Percentiles rank a stretch among this genome's conserved stretches.
phyloP scores from a whole-genome alignment of 2,797 vertebrate species.

The Argentina silus region DNA sequence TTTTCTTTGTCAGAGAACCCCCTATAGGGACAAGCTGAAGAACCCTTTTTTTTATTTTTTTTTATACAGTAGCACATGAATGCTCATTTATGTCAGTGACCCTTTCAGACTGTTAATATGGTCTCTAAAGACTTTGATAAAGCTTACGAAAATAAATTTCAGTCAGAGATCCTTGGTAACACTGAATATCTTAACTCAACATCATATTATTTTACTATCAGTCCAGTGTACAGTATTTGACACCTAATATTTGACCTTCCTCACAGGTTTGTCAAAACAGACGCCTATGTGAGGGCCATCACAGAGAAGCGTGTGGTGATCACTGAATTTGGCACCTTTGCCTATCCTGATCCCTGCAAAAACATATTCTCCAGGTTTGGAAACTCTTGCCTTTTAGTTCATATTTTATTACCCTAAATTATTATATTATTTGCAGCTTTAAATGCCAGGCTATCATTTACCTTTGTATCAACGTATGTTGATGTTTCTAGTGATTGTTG shows the following conservation, averaged over 20 bases:
- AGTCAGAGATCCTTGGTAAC: not conserved
- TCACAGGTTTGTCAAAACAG: slow-evolving; percentile 87
- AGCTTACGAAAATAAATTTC: not conserved
- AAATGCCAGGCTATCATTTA: not conserved
- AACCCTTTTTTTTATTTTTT: no score
- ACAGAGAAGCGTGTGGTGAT: slow-evolving; percentile 96
- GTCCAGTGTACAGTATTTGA: not conserved
- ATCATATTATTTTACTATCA: not conserved
- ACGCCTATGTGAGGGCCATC: slow-evolving; percentile 91
- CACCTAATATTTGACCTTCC: not conserved
- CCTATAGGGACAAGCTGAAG: no score
- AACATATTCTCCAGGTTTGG: slow-evolving; percentile 97
- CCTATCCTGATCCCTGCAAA: slow-evolving; percentile 97
- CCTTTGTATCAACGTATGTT: not conserved
- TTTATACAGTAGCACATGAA: no score
- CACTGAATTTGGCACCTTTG: slow-evolving; percentile 95
- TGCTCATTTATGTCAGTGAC: not conserved
- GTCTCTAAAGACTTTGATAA: no score
- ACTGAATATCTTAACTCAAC: not conserved
- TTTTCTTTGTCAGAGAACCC: no score
- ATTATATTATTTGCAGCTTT: not conserved
- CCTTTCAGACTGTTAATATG: no score
- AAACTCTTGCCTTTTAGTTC: not conserved
- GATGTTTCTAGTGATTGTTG: not conserved
- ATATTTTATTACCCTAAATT: not conserved